Percentiles rank a stretch among this genome's conserved stretches.
These are phyloP conservation scores for Erynnis tages DNA, from an alignment of 2,888 invertebrate genomes.

Conservation along the genomic window DNA sequence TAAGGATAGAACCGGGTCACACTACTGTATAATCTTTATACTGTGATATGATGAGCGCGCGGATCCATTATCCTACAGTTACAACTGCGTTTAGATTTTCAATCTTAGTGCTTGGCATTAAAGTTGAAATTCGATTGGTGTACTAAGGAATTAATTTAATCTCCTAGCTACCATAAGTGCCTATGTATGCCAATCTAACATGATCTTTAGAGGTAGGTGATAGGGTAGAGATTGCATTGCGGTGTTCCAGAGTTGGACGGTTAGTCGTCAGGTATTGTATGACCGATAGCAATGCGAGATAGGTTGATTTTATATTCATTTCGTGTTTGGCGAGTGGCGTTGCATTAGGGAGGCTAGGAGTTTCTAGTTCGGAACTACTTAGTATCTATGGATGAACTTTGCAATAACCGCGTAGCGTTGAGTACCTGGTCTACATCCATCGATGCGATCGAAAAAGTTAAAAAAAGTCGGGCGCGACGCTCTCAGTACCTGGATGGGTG, in stretches of 20 bases:
- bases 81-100: constrained; percentile 7
- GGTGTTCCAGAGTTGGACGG: not conserved
- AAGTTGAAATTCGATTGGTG: constrained; percentile 19
- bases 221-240: constrained; percentile 4
- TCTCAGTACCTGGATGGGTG: no score
- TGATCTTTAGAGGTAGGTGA: not conserved
- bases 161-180: constrained; percentile 13
- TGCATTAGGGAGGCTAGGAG: constrained; percentile 5
- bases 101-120: constrained; percentile 2
- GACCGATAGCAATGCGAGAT: constrained; percentile 29
- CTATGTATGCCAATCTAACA: not conserved
- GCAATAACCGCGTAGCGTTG: no score
- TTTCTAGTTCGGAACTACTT: no score
- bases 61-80: constrained; percentile 25
- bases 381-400: no score
- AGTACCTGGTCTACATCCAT: no score
- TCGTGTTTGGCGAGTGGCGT: constrained; percentile 26
- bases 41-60: constrained; percentile 14
- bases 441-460: no score
- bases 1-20: no score
- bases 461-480: no score
- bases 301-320: constrained; percentile 33
- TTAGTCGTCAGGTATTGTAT: constrained; percentile 10
- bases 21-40: no score
- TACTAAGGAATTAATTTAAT: constrained; percentile 15